phyloP scores from a whole-genome alignment of 64 coral and sea anemone species.

The Montipora foliosa region DNA sequence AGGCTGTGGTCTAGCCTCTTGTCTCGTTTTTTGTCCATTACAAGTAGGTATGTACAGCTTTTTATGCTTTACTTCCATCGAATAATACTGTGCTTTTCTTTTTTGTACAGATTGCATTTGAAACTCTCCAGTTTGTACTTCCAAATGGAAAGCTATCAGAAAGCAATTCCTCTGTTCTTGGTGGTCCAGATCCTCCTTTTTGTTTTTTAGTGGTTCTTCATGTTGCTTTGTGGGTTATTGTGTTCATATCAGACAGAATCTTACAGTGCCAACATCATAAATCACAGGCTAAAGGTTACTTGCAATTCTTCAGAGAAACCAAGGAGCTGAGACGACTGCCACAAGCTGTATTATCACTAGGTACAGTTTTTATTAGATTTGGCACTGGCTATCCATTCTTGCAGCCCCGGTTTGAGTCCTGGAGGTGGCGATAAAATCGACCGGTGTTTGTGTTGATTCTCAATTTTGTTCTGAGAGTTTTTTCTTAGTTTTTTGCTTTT shows the following conservation, averaged over 20 bases:
- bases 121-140: slow-evolving; percentile 77
- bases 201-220: slow-evolving; percentile 83
- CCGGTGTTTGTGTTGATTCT: too few species aligned
- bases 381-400: too few species aligned
- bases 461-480: too few species aligned
- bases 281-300: slow-evolving; percentile 80
- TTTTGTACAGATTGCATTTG: slow-evolving; percentile 75
- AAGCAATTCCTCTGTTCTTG: not conserved
- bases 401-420: too few species aligned
- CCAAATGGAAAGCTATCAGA: slow-evolving; percentile 10
- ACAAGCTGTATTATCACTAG: slow-evolving; percentile 65
- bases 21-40: too few species aligned
- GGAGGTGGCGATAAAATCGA: too few species aligned
- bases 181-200: slow-evolving; percentile 85
- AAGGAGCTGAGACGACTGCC: slow-evolving; percentile 85
- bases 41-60: too few species aligned
- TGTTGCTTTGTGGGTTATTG: slow-evolving; percentile 79
- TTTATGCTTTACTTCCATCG: too few species aligned
- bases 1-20: too few species aligned
- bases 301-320: slow-evolving; percentile 91
- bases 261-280: slow-evolving; percentile 77
- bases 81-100: not conserved
- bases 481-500: too few species aligned
- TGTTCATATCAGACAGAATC: slow-evolving; percentile 81
- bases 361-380: slow-evolving; percentile 14